Evolutionary conservation across 2,888 invertebrate species (phyloP), one percentile per base, ranked within the genome.

Genomic region (Drosophila conformis): DNA sequence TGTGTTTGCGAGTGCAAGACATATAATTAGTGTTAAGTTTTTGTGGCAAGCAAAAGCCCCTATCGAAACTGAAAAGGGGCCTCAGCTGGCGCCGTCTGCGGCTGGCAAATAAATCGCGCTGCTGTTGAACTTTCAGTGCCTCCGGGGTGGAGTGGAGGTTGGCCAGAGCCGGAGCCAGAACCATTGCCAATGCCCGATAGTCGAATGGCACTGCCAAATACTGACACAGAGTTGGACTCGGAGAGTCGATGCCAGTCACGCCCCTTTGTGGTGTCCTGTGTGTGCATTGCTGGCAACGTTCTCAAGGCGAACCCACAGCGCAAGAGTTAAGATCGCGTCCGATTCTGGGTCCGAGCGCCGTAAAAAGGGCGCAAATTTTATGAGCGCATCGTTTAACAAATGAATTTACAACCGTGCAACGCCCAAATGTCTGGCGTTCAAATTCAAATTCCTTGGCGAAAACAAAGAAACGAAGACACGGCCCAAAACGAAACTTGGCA

Each of bases 401-500:
- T 93, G 93, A 93, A 93, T 93, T 93, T 93, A 93, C 93, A 93
- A 92, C 92, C 91, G 89, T 90, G 93, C 90, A 93, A 93, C 93
- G 93, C 93, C 93, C 93, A 92, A 93, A 90, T 91, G 93, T 93
- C 92, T 93, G 92, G 92, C 92, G 93, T 93, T 93, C 92, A 91
- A 92, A 91, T 91, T 88, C 91, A 91, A 92, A 92, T 91, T 91
- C 84, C 81, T 78, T 68, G 68, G 56, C n/a, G 8, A 56, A 38
- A 29, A n/a, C 27, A 27, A 1, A n/a, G n/a, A n/a, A n/a, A n/a
- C n/a, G n/a, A 63, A 69, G 72, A 70, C 69, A 58, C 71, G 69
- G 76, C 62, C 62, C 64, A 76, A 73, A 80, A 76, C 69, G 64
- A 73, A 67, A 72, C 76, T 81, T 81, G 82, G 84, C 83, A 74